phyloP scores from a whole-genome alignment of 2,113 vertebrate genomes.

The Helogale parvula region DNA sequence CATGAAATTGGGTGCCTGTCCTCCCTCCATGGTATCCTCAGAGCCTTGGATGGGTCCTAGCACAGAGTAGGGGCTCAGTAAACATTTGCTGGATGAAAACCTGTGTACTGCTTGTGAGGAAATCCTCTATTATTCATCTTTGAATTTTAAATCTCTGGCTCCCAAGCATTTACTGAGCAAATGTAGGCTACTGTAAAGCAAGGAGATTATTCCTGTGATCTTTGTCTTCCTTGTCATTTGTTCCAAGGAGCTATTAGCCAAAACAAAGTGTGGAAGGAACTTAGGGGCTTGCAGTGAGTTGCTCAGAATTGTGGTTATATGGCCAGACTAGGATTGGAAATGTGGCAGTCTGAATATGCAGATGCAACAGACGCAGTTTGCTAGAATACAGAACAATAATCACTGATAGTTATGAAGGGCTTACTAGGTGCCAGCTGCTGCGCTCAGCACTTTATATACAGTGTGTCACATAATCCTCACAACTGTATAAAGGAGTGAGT shows the following conservation, averaged over 20 bases:
- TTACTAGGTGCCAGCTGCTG: neutral
- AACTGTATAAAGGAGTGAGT: neutral
- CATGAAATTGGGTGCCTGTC: neutral
- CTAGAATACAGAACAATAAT: neutral
- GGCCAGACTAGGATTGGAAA: neutral
- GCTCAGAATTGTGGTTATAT: neutral
- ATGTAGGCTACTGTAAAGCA: neutral
- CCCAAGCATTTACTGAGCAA: neutral
- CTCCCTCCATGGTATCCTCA: neutral
- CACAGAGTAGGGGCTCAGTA: neutral
- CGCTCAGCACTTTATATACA: neutral
- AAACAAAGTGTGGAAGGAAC: neutral
- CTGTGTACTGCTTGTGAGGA: neutral
- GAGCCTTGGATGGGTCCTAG: neutral
- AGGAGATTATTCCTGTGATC: neutral
- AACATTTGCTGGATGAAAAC: neutral
- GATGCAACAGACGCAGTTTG: neutral
- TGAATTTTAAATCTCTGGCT: conserved; percentile 27
- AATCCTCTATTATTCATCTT: neutral
- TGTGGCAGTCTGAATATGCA: neutral
- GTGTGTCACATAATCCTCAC: neutral
- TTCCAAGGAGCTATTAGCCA: neutral
- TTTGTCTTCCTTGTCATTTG: neutral
- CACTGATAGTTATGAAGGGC: neutral
- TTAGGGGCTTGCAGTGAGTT: neutral